Percentiles rank a stretch among this genome's conserved stretches.
Conservation (phyloP, 2,797 vertebrate species). For the Pachyuromys duprasi region DNA sequence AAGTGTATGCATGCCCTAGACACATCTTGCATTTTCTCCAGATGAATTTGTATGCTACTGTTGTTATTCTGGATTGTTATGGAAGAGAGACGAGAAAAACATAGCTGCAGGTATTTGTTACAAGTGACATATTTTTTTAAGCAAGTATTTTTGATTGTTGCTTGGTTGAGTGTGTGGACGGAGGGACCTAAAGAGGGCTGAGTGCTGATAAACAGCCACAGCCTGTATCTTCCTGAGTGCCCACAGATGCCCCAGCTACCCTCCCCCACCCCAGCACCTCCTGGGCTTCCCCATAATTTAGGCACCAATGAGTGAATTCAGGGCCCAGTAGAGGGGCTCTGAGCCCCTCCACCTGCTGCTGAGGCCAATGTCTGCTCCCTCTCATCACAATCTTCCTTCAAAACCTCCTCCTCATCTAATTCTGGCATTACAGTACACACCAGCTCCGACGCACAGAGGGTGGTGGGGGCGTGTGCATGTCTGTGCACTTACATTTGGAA, state of each 20-base stretch:
- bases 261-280: not conserved
- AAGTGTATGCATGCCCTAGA: not conserved
- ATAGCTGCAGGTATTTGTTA: too few relatives aligned
- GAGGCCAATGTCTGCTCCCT: not conserved
- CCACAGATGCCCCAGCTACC: not conserved
- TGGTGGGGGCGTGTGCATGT: not conserved
- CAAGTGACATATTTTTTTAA: not conserved
- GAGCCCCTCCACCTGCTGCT: not conserved
- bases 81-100: not conserved
- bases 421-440: not conserved
- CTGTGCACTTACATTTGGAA: not conserved
- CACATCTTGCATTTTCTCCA: not conserved
- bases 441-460: not conserved
- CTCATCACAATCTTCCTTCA: rapidly evolving
- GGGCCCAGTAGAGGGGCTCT: not conserved
- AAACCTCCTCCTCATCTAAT: rapidly evolving
- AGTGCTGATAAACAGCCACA: not conserved
- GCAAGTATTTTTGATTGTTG: not conserved
- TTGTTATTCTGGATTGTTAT: not conserved
- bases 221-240: not conserved
- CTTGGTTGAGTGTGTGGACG: not conserved
- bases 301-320: not conserved
- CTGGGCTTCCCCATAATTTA: not conserved
- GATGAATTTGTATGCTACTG: not conserved
- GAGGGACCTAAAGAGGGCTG: not conserved